These are phyloP conservation scores for Drosophila nikananu DNA, from an alignment of 1,140 invertebrate genomes.

Conservation along the genomic window DNA sequence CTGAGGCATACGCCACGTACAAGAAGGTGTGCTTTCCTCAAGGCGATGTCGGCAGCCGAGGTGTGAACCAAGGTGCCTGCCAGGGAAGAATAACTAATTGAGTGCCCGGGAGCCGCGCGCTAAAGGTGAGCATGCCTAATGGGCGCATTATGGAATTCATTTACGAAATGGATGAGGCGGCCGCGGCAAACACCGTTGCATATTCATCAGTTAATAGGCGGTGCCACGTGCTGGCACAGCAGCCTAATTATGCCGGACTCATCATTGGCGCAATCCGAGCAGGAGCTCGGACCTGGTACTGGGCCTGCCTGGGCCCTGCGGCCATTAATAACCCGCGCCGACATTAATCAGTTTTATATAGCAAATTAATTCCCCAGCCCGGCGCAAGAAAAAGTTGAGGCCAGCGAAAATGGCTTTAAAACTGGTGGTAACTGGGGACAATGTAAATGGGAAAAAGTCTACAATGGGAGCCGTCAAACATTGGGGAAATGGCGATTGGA, in stretches of 20 bases:
- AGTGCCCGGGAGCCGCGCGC: constrained; percentile 3
- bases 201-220: constrained; percentile 41
- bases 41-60: neutral
- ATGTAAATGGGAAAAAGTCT: constrained; percentile 6
- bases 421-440: constrained; percentile 9
- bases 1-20: constrained; percentile 10
- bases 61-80: neutral
- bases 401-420: constrained; percentile 30
- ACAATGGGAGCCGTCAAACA: neutral
- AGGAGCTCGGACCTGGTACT: constrained; percentile 12
- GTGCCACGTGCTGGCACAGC: neutral
- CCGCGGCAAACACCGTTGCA: constrained; percentile 12
- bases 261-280: constrained; percentile 28
- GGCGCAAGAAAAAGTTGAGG: constrained; percentile 1
- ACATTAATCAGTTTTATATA: constrained; percentile 78
- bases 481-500: neutral
- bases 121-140: constrained; percentile 14
- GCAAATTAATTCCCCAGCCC: constrained; percentile 62
- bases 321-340: constrained; percentile 59
- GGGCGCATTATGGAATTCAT: constrained; percentile 28
- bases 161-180: constrained; percentile 21
- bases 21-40: neutral
- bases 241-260: constrained; percentile 30
- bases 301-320: constrained; percentile 7
- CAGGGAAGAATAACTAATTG: constrained; percentile 15